A percentile compares a stretch with the other conserved stretches of the same genome.
These are phyloP conservation scores for Euplexia lucipara DNA, from an alignment of 2,888 invertebrate genomes.

Conservation along the genomic window DNA sequence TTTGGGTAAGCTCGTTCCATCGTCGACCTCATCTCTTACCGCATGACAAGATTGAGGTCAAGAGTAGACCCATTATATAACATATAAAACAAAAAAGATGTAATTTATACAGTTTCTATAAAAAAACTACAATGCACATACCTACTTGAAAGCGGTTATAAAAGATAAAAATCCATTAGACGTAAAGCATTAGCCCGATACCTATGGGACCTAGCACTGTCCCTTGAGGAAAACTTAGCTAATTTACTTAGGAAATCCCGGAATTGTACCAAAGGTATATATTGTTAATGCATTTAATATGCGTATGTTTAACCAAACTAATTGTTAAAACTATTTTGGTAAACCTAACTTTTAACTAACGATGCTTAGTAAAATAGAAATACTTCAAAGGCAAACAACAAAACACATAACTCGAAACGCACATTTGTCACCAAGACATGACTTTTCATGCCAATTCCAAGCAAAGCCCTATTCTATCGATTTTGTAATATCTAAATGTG, in stretches of 20 bases:
- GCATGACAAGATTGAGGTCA: too few species aligned
- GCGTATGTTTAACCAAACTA: neutral
- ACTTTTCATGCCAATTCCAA: slow-evolving; percentile 40
- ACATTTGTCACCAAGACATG: slow-evolving; percentile 45
- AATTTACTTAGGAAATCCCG: slow-evolving; percentile 11
- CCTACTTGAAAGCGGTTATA: neutral
- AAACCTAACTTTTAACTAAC: slow-evolving; percentile 1
- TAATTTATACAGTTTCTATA: neutral
- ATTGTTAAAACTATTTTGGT: neutral
- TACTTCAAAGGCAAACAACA: slow-evolving; percentile 12
- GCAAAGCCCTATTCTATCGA: slow-evolving; percentile 35
- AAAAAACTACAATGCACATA: neutral
- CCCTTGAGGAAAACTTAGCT: neutral
- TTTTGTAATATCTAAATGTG: slow-evolving; percentile 31
- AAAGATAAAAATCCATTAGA: neutral
- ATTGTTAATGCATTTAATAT: neutral
- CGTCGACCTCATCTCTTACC: too few species aligned
- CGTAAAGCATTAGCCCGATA: neutral
- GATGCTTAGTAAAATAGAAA: slow-evolving; percentile 19
- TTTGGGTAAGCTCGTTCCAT: too few species aligned
- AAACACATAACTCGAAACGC: slow-evolving; percentile 34
- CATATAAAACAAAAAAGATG: too few species aligned
- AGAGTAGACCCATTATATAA: too few species aligned
- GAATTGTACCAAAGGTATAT: neutral
- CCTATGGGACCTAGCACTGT: neutral